Evolutionary conservation across 2,888 invertebrate genomes (phyloP).

Genomic region (Scaptodrosophila latifasciaeformis): DNA sequence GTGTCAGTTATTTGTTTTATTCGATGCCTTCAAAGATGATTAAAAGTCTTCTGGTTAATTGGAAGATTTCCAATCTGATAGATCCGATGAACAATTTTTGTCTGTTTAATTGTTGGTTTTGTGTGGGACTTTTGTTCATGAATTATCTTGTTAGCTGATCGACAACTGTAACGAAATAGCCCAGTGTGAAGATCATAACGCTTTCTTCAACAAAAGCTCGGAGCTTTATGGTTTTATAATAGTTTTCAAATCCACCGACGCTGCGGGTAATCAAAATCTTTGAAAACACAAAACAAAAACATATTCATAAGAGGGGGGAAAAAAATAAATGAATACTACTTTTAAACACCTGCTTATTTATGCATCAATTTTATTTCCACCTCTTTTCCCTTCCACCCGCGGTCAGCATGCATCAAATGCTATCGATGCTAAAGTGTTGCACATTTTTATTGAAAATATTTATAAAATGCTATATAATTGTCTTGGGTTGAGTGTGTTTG

Average conservation of each 20-base stretch:
- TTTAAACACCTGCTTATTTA: constrained; percentile 60
- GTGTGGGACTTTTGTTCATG: constrained; percentile 36
- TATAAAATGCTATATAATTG: constrained; percentile 60
- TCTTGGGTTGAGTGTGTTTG: constrained; percentile 18
- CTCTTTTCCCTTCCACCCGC: too few species aligned
- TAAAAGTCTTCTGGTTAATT: too few species aligned
- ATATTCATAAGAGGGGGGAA: too few species aligned
- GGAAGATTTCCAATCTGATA: constrained; percentile 66
- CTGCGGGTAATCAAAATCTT: neutral
- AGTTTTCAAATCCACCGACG: neutral
- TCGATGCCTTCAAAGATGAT: too few species aligned
- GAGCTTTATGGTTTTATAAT: too few species aligned
- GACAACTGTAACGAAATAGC: constrained; percentile 67
- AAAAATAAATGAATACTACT: too few species aligned
- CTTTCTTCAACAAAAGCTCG: too few species aligned
- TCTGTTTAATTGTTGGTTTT: constrained; percentile 45
- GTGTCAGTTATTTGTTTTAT: too few species aligned
- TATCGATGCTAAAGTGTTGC: constrained; percentile 35
- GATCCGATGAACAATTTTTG: constrained; percentile 61
- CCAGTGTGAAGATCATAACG: too few species aligned
- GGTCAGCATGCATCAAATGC: constrained; percentile 58
- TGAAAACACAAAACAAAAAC: too few species aligned
- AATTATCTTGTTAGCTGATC: constrained; percentile 67
- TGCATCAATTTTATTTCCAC: constrained; percentile 60
- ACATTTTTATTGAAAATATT: constrained; percentile 63